These are phyloP conservation scores for Pedicia rivosa DNA, from an alignment of 2,888 invertebrate species.

Conservation along the genomic window DNA sequence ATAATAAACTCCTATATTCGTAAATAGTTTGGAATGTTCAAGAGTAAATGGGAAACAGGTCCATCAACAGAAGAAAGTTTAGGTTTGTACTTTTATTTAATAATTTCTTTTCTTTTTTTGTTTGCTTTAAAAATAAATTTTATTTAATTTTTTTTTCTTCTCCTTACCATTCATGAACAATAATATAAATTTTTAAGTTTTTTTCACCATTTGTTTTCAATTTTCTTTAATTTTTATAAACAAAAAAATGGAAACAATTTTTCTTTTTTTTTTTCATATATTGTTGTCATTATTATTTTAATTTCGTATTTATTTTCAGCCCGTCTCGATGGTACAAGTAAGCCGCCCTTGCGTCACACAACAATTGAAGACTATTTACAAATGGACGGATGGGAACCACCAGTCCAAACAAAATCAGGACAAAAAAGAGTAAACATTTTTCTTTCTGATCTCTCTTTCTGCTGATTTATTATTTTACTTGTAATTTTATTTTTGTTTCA, in stretches of 20 bases:
- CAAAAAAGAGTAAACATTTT: slow-evolving; percentile 74
- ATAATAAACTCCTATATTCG: neutral
- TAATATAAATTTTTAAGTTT: no score
- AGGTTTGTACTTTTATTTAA: slow-evolving; percentile 45
- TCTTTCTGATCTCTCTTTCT: neutral
- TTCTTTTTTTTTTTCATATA: no score
- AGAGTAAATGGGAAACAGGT: slow-evolving; percentile 80
- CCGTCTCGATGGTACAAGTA: slow-evolving; percentile 79
- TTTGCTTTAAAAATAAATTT: no score
- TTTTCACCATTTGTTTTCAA: no score
- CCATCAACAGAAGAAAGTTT: slow-evolving; percentile 54
- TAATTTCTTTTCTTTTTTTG: neutral
- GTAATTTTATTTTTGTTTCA: slow-evolving; percentile 5
- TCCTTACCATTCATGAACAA: no score
- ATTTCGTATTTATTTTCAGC: slow-evolving; percentile 42
- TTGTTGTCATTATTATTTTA: slow-evolving; percentile 3
- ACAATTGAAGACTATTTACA: slow-evolving; percentile 91
- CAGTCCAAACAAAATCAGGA: slow-evolving; percentile 41
- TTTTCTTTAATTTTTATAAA: no score
- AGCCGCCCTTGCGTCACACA: slow-evolving; percentile 50
- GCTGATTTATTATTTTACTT: neutral
- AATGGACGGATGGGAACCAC: slow-evolving; percentile 52
- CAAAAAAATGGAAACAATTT: no score
- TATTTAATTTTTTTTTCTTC: no score
- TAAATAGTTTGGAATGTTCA: slow-evolving; percentile 30